Conservation (phyloP, 2,797 vertebrate species). For the Gobio occitaniae region DNA sequence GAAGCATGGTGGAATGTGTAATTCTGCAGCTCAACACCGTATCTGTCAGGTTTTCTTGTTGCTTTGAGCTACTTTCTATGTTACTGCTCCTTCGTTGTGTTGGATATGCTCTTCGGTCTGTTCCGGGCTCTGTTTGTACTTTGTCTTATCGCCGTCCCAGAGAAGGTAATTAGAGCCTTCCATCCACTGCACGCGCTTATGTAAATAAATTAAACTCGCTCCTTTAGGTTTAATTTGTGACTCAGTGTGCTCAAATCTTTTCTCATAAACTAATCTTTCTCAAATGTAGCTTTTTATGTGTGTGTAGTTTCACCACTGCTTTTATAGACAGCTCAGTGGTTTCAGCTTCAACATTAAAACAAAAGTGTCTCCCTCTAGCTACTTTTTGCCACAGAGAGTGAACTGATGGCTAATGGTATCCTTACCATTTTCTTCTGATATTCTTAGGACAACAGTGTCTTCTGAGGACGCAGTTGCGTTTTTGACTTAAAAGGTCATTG, state of each 20-base stretch:
- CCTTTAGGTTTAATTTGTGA: slow-evolving; percentile 36
- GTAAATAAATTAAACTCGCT: slow-evolving; percentile 43
- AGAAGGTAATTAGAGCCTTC: slow-evolving; percentile 46
- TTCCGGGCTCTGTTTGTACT: slow-evolving; percentile 20
- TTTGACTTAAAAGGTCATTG: slow-evolving; percentile 1
- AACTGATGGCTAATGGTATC: slow-evolving; percentile 25
- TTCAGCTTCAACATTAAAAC: slow-evolving; percentile 18
- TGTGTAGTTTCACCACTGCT: background rate
- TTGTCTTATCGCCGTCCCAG: slow-evolving; percentile 39
- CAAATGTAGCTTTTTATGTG: background rate
- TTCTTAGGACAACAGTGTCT: slow-evolving; percentile 1
- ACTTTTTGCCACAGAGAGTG: background rate
- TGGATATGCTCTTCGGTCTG: background rate
- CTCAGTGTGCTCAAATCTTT: slow-evolving; percentile 18
- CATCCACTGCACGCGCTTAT: slow-evolving; percentile 16
- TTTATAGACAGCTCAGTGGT: slow-evolving; percentile 27
- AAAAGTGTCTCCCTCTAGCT: slow-evolving; percentile 12
- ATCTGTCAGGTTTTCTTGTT: slow-evolving; percentile 19
- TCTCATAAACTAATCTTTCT: slow-evolving; percentile 34
- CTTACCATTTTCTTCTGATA: background rate
- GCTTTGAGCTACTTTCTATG: background rate
- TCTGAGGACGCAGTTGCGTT: background rate
- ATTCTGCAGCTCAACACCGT: background rate
- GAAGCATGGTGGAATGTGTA: background rate
- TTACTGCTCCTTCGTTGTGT: background rate